Percentiles rank a stretch among this genome's conserved stretches.
Conservation (phyloP, 1,140 invertebrate genomes). For the Pseudobourletiella spinata region DNA sequence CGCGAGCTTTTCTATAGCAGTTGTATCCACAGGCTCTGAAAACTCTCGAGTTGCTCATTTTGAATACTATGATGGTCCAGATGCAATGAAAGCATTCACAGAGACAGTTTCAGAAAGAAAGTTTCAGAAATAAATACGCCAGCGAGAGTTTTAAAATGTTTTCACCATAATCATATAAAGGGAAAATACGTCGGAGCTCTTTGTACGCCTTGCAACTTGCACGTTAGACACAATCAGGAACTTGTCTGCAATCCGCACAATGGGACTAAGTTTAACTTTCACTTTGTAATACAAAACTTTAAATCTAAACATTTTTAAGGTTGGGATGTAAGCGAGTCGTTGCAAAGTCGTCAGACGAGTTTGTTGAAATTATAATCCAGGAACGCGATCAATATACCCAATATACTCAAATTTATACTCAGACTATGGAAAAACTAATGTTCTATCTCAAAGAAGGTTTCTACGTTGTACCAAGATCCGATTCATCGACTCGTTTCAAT, state of each 20-base stretch:
- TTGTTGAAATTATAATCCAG: background rate
- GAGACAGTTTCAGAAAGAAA: too few relatives aligned
- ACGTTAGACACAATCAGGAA: background rate
- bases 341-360: background rate
- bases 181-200: background rate
- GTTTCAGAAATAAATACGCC: too few relatives aligned
- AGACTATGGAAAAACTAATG: background rate
- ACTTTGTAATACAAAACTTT: background rate
- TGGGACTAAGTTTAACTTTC: background rate
- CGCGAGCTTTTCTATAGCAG: too few relatives aligned
- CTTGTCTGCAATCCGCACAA: background rate
- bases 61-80: too few relatives aligned
- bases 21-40: too few relatives aligned
- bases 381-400: background rate
- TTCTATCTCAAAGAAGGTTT: background rate
- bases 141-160: background rate
- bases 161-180: background rate
- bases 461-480: too few relatives aligned
- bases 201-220: background rate
- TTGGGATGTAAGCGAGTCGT: background rate
- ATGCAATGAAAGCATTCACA: too few relatives aligned
- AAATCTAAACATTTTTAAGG: background rate
- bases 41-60: too few relatives aligned
- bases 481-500: background rate
- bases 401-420: background rate